phyloP scores from a whole-genome alignment of 2,797 vertebrate genomes.

The Oreortyx pictus region DNA sequence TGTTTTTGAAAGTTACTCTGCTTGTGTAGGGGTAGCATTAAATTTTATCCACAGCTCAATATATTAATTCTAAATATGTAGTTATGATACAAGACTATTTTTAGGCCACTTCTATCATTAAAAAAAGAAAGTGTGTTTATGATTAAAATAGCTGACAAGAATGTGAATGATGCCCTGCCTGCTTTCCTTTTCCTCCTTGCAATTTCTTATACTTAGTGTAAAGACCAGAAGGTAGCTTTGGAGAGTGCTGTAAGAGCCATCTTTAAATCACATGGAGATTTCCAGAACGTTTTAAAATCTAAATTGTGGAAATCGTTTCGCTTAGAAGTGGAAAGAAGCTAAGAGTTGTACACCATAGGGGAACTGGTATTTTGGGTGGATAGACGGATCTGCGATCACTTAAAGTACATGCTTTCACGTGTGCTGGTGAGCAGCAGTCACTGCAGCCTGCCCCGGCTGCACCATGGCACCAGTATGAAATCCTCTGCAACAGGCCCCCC shows the following conservation, averaged over 20 bases:
- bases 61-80: neutral
- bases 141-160: neutral
- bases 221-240: neutral
- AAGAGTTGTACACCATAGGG: neutral
- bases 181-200: neutral
- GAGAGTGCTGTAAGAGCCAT: neutral
- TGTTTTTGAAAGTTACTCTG: neutral
- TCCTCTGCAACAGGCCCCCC: neutral
- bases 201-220: neutral
- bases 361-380: neutral
- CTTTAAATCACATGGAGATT: neutral
- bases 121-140: neutral
- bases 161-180: neutral
- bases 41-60: neutral
- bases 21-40: neutral
- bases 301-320: slow-evolving; percentile 36
- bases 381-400: neutral
- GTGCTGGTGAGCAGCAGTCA: neutral
- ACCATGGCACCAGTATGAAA: rapidly evolving
- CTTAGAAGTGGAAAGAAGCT: neutral
- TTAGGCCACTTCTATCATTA: neutral
- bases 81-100: neutral
- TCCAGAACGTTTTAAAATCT: slow-evolving; percentile 27
- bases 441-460: neutral
- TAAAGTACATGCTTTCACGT: neutral